Conservation (phyloP, 2,797 vertebrate genomes). For the Rhincodon typus region DNA sequence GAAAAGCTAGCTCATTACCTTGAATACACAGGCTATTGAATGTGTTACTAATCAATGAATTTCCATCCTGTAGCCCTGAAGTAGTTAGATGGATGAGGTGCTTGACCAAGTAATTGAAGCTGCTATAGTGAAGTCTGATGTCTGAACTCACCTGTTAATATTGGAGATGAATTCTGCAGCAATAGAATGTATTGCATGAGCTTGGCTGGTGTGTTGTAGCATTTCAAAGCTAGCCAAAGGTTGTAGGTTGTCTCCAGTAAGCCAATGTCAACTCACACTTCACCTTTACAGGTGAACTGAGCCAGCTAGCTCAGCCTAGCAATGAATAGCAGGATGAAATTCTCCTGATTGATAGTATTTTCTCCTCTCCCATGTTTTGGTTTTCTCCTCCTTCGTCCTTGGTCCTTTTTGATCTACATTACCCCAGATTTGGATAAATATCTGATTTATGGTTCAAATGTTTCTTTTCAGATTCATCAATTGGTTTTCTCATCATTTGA, state of each 20-base stretch:
- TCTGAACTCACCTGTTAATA: background rate
- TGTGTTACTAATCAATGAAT: background rate
- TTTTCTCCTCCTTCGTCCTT: background rate
- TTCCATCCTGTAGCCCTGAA: background rate
- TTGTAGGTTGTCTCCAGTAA: background rate
- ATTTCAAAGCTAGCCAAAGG: background rate
- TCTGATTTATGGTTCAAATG: slow-evolving; percentile 31
- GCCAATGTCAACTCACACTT: background rate
- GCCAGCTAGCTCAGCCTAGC: background rate
- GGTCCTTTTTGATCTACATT: background rate
- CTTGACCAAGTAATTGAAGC: background rate
- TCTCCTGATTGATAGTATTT: background rate
- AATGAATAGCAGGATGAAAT: background rate
- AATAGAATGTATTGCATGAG: background rate
- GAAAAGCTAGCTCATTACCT: background rate
- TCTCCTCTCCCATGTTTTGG: background rate
- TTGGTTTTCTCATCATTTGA: slow-evolving; percentile 97
- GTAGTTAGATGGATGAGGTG: background rate
- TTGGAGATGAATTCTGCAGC: background rate
- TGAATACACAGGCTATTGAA: background rate
- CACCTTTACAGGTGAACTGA: background rate
- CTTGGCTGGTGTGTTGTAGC: background rate
- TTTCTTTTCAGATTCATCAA: slow-evolving; percentile 68
- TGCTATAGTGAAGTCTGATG: background rate
- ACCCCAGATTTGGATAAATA: background rate